These are phyloP conservation scores for Kryphioiulus occultus DNA, from an alignment of 2,888 invertebrate species.

Conservation along the genomic window DNA sequence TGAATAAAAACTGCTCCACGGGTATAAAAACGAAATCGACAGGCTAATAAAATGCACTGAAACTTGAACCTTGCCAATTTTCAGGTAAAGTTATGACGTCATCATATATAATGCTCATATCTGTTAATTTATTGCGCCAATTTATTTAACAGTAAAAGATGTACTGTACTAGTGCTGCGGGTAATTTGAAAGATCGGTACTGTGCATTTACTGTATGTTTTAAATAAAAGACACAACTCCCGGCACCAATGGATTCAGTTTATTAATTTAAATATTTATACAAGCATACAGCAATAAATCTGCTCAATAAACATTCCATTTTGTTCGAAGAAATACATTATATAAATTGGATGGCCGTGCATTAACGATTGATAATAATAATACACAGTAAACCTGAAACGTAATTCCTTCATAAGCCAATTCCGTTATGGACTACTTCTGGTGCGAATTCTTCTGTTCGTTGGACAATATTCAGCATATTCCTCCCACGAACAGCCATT, in stretches of 20 bases:
- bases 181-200: too few relatives aligned
- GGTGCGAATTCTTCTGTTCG: constrained; percentile 62
- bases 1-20: too few relatives aligned
- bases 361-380: not conserved
- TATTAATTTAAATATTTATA: not conserved
- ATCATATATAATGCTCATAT: too few relatives aligned
- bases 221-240: not conserved
- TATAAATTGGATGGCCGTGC: not conserved
- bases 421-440: not conserved
- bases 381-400: not conserved
- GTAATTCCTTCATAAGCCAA: not conserved
- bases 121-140: too few relatives aligned
- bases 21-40: too few relatives aligned
- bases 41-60: too few relatives aligned
- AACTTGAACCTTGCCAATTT: too few relatives aligned
- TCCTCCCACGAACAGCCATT: constrained; percentile 71
- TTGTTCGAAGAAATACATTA: not conserved
- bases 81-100: too few relatives aligned
- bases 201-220: too few relatives aligned
- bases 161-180: too few relatives aligned
- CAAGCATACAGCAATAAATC: not conserved
- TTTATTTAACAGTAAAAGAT: too few relatives aligned
- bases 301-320: not conserved
- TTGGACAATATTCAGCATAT: constrained; percentile 72
- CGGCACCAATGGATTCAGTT: not conserved